These are phyloP conservation scores for Drosophila littoralis DNA, from an alignment of 1,140 invertebrate genomes.

Conservation along the genomic window DNA sequence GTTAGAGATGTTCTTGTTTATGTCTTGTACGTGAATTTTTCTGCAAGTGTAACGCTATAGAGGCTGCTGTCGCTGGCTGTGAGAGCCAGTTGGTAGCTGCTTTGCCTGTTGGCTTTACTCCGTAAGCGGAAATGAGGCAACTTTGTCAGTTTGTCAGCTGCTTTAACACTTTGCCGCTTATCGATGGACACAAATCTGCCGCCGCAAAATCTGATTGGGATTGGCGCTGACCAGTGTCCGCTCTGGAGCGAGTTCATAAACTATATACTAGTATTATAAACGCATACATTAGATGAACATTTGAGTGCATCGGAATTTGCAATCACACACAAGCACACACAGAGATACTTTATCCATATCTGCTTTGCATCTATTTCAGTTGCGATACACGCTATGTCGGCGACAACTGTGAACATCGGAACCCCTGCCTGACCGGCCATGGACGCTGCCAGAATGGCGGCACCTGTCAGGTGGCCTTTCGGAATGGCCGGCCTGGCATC, in stretches of 20 bases:
- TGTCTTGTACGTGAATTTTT: background rate
- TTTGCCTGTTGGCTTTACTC: slow-evolving; percentile 1
- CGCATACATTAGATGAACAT: slow-evolving; percentile 22
- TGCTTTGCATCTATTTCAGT: slow-evolving; percentile 87
- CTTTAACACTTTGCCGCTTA: slow-evolving; percentile 68
- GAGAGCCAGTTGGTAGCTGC: slow-evolving; percentile 4
- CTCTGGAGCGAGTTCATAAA: slow-evolving; percentile 46
- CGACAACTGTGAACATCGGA: slow-evolving; percentile 96
- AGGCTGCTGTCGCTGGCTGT: background rate
- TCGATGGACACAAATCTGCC: slow-evolving; percentile 49
- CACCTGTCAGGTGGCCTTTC: slow-evolving; percentile 90
- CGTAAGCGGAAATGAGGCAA: slow-evolving; percentile 67
- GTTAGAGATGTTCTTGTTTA: no score
- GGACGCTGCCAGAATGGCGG: slow-evolving; percentile 95
- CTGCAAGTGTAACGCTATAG: background rate
- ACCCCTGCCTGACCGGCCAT: slow-evolving; percentile 94
- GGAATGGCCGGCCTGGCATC: slow-evolving; percentile 90
- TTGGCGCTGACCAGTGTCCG: slow-evolving; percentile 21
- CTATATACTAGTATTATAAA: slow-evolving; percentile 8
- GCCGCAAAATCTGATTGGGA: slow-evolving; percentile 15
- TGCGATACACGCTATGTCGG: slow-evolving; percentile 96
- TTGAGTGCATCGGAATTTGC: slow-evolving; percentile 23
- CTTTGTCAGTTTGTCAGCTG: slow-evolving; percentile 66
- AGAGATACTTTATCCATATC: slow-evolving; percentile 11
- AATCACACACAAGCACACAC: slow-evolving; percentile 11